Evolutionary conservation across 2,797 vertebrate genomes (phyloP).

Genomic region (Phaenicophaeus curvirostris): DNA sequence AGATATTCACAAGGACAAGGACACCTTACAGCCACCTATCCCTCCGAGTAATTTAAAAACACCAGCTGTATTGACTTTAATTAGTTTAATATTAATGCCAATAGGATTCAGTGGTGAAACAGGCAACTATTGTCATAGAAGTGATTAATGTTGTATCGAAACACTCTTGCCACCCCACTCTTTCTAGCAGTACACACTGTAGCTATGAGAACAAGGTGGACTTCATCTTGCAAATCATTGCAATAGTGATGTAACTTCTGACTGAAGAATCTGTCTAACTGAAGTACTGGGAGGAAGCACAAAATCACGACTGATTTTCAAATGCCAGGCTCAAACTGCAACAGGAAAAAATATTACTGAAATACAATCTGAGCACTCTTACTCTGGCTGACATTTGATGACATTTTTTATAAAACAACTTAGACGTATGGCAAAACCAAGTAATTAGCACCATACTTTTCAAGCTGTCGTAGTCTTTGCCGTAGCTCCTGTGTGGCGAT

Average conservation of each 20-base stretch:
- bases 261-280: background rate
- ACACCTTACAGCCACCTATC: background rate
- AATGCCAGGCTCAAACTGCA: background rate
- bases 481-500: conserved; percentile 91
- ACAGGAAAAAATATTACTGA: background rate
- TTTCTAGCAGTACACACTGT: background rate
- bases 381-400: background rate
- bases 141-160: background rate
- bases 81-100: background rate
- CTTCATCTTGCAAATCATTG: background rate
- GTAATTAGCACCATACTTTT: conserved; percentile 83
- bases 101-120: background rate
- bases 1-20: background rate
- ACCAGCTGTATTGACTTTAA: background rate
- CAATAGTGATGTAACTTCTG: background rate
- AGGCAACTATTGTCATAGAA: background rate
- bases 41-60: background rate
- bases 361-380: background rate
- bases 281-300: background rate
- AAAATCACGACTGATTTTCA: background rate
- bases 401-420: background rate
- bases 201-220: background rate
- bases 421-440: background rate
- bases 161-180: background rate
- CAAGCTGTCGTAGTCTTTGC: conserved; percentile 87